These are phyloP conservation scores for Drosophila longiperda DNA, from an alignment of 2,888 invertebrate species.

Conservation along the genomic window DNA sequence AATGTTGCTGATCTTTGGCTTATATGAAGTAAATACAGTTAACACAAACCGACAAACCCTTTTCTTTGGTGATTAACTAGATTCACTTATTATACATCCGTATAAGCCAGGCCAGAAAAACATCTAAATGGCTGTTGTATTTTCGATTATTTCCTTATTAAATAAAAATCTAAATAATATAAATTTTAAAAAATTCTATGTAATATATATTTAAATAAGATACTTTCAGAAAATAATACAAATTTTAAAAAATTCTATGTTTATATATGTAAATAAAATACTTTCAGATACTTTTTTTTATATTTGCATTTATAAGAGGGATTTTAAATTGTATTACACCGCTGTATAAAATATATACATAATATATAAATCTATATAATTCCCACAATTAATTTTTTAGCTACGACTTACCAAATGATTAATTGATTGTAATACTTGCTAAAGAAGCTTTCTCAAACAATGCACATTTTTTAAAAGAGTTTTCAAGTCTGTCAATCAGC, in stretches of 20 bases:
- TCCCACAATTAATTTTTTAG: not conserved
- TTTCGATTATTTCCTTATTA: not conserved
- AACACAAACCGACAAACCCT: not conserved
- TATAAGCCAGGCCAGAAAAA: not conserved
- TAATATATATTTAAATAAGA: not conserved
- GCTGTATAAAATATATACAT: too few relatives aligned
- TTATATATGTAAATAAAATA: not conserved
- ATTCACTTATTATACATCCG: not conserved
- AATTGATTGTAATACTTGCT: constrained; percentile 3
- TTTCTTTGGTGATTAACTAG: not conserved
- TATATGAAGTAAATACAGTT: not conserved
- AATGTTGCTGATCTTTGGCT: not conserved
- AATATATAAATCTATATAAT: not conserved
- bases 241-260: not conserved
- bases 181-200: not conserved
- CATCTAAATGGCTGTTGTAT: not conserved
- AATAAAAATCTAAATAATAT: too few relatives aligned
- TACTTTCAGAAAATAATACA: not conserved
- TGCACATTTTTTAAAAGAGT: constrained; percentile 13
- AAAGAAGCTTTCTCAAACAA: not conserved
- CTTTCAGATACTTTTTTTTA: not conserved
- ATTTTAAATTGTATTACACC: not conserved
- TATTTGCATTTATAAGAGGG: not conserved
- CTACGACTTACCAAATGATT: constrained; percentile 13
- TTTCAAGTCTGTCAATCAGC: constrained; percentile 33